These are phyloP conservation scores for Podarcis lilfordi DNA, from an alignment of 2,797 vertebrate genomes.

Conservation along the genomic window DNA sequence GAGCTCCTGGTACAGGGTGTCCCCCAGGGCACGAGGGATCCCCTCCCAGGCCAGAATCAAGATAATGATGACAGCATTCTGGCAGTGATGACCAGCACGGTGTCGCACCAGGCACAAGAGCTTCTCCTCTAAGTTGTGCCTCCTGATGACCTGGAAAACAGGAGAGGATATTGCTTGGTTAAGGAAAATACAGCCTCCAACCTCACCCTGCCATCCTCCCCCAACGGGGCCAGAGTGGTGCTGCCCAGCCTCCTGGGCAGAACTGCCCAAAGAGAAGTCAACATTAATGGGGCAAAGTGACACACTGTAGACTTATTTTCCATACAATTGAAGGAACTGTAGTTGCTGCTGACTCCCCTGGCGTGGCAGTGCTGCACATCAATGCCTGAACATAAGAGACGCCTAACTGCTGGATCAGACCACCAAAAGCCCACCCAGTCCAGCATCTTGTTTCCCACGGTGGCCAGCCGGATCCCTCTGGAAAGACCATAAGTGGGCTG, in stretches of 20 bases:
- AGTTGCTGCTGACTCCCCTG: background rate
- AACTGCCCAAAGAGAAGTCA: too few relatives aligned
- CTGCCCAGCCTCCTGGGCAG: background rate
- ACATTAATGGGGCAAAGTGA: background rate
- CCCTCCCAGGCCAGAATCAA: constrained; percentile 98
- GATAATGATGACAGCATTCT: constrained; percentile 92
- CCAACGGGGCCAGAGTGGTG: background rate
- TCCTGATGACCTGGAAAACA: constrained; percentile 89
- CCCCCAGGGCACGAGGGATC: constrained; percentile 87
- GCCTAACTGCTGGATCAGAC: background rate
- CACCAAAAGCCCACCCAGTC: background rate
- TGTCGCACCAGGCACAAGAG: constrained; percentile 93
- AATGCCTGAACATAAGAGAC: background rate
- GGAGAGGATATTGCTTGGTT: rapidly evolving
- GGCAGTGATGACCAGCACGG: constrained; percentile 94
- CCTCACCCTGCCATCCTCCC: background rate
- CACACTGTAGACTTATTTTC: background rate
- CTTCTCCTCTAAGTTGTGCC: constrained; percentile 90
- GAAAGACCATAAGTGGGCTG: background rate
- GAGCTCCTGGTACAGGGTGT: constrained; percentile 93
- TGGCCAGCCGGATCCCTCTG: background rate
- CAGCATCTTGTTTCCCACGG: background rate
- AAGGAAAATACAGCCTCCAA: rapidly evolving
- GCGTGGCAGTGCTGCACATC: background rate
- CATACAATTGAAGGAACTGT: background rate